These are phyloP conservation scores for Keiferia lycopersicella DNA, from an alignment of 2,888 invertebrate species.

Conservation along the genomic window DNA sequence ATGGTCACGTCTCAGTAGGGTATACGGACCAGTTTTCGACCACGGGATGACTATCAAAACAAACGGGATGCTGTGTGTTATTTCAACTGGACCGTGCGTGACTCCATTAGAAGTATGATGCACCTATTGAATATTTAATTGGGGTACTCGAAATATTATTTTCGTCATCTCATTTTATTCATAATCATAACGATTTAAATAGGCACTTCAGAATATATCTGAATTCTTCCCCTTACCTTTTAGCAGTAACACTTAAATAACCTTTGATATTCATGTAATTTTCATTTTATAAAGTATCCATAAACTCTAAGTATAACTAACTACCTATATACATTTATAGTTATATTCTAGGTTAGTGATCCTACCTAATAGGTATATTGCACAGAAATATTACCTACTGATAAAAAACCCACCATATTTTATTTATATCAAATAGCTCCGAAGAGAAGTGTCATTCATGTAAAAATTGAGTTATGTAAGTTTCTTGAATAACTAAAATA, in stretches of 20 bases:
- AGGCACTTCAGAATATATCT: background rate
- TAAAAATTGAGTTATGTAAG: too few species aligned
- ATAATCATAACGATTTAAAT: background rate
- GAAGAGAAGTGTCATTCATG: too few species aligned
- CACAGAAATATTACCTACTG: too few species aligned
- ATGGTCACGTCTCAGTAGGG: slow-evolving; percentile 62
- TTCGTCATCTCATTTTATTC: background rate
- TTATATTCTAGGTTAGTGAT: too few species aligned
- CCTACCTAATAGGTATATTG: too few species aligned
- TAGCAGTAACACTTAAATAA: background rate
- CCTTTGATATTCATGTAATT: too few species aligned
- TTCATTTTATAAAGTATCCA: too few species aligned
- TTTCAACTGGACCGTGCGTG: slow-evolving; percentile 75
- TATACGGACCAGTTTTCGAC: slow-evolving; percentile 45
- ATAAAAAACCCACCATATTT: too few species aligned
- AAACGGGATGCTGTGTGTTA: slow-evolving; percentile 73
- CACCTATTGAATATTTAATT: slow-evolving; percentile 60
- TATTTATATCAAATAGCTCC: too few species aligned
- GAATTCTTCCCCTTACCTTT: background rate
- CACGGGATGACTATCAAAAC: slow-evolving; percentile 56
- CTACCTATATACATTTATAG: too few species aligned
- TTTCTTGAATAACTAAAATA: too few species aligned
- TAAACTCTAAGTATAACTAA: too few species aligned
- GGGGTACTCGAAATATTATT: slow-evolving; percentile 39
- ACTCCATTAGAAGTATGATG: slow-evolving; percentile 42